Evolutionary conservation across 1,140 invertebrate genomes (phyloP).

Genomic region (Hermatobates lingyangjiaoensis): DNA sequence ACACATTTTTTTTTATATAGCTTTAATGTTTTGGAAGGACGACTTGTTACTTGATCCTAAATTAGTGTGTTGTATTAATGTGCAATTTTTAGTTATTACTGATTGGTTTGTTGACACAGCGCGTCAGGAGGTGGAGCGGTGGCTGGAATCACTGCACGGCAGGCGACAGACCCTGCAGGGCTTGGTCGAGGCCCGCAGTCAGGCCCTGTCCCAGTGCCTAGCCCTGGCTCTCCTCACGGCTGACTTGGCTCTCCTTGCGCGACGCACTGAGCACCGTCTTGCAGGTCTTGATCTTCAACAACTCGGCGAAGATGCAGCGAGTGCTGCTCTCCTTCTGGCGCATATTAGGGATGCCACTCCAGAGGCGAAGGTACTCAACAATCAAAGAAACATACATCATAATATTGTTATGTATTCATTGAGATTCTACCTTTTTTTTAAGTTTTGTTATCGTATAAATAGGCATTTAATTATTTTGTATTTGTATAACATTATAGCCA

Average conservation of each 20-base stretch:
- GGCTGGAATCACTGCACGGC: constrained; percentile 59
- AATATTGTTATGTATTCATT: no score
- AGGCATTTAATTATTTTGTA: no score
- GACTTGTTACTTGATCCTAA: no score
- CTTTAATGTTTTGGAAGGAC: no score
- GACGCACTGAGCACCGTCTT: constrained; percentile 30
- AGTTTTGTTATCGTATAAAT: no score
- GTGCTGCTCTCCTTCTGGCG: constrained; percentile 43
- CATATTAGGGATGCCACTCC: constrained; percentile 49
- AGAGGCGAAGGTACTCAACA: constrained; percentile 43
- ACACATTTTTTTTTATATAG: no score
- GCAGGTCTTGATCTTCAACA: constrained; percentile 30
- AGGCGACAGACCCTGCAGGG: constrained; percentile 49
- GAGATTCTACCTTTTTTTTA: no score
- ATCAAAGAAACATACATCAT: no score
- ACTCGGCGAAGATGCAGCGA: constrained; percentile 45
- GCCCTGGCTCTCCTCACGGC: constrained; percentile 50
- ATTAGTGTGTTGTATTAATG: no score
- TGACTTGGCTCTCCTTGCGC: constrained; percentile 48
- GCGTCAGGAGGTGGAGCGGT: constrained; percentile 48
- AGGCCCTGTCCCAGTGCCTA: constrained; percentile 33
- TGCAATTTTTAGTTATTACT: no score
- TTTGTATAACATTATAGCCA: no score
- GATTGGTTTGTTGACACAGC: no score
- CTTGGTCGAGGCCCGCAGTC: constrained; percentile 33